Percentiles rank a stretch among this genome's conserved stretches.
Conservation (phyloP, 2,797 vertebrate species). For the Anabas testudineus region DNA sequence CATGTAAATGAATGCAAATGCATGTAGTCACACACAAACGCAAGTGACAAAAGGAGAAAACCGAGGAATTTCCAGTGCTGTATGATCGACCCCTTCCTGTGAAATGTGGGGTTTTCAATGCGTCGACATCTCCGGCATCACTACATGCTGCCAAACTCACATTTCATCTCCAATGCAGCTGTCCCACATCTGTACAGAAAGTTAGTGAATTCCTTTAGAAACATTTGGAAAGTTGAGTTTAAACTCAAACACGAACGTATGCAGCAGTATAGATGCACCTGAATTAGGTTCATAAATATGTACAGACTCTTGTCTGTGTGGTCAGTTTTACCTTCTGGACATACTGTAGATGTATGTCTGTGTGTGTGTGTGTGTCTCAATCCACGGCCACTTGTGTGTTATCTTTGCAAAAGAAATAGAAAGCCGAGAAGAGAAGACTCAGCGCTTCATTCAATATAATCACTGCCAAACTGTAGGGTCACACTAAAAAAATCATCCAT, state of each 20-base stretch:
- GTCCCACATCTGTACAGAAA: slow-evolving; percentile 61
- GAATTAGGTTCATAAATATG: no score
- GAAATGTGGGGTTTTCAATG: slow-evolving; percentile 31
- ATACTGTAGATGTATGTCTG: no score
- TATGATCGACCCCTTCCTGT: slow-evolving; percentile 9
- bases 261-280: neutral
- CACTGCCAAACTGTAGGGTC: neutral
- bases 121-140: slow-evolving; percentile 15
- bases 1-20: neutral
- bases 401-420: no score
- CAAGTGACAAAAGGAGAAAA: slow-evolving; percentile 9
- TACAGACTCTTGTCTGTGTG: no score
- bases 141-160: slow-evolving; percentile 38
- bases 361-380: no score
- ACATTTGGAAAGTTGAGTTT: slow-evolving; percentile 23
- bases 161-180: slow-evolving; percentile 60
- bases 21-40: slow-evolving; percentile 5
- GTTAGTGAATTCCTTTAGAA: slow-evolving; percentile 16
- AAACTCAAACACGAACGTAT: slow-evolving; percentile 10
- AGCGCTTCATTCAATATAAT: neutral
- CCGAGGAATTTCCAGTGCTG: slow-evolving; percentile 5
- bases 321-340: neutral
- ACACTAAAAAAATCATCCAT: neutral
- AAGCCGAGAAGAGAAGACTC: no score
- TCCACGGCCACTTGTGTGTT: neutral